Evolutionary conservation across 2,797 vertebrate genomes (phyloP), one percentile per base, ranked within the genome.

Genomic region (Sorex maritimensis): DNA sequence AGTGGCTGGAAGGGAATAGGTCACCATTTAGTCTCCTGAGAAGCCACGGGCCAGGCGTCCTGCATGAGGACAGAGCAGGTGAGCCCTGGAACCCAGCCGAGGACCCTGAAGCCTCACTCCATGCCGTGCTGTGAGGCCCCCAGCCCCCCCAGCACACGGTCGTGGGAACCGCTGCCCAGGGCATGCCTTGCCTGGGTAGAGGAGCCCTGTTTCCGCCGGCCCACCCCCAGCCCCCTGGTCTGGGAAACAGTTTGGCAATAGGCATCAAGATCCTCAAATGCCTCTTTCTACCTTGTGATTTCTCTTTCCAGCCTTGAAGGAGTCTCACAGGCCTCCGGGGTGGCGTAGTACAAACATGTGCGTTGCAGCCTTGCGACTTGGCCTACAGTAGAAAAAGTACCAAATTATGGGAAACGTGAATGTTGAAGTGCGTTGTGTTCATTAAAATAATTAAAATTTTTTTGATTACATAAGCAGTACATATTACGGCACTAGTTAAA

Each of bases 361-460:
- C 58, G 15, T 61, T 19, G 58, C 58, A 61, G 58, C 15, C 21
- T 78, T 13, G 13, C 21, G 65, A 71, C 30, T 52, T 91, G 49
- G 46, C 68, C 30, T 90, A n/a, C 21, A 81, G 13, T 34, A 86
- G 86, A 83, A 41, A 85, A 88, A 55, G 24, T 23, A 26, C 69
- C 89, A 61, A 30, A 67, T 91, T 44, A 28, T 10, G 55, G 28
- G 49, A 23, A 55, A 81, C 67, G 30, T 91, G 81, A 91, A 91
- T 23, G 63, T 1, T 82, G 75, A 82, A 61, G 38, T 81, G 14
- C 72, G 78, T 58, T 5, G 1, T 85, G 72, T 44, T 44, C 69
- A 74, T 77, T 73, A 46, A 61, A 78, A 61, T 71, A 87, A 77
- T 58, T 84, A 71, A 82, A 89, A 84, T 49, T 67, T 83, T 83